phyloP scores from a whole-genome alignment of 2,888 invertebrate genomes.

The Pristionchus maxplancki region DNA sequence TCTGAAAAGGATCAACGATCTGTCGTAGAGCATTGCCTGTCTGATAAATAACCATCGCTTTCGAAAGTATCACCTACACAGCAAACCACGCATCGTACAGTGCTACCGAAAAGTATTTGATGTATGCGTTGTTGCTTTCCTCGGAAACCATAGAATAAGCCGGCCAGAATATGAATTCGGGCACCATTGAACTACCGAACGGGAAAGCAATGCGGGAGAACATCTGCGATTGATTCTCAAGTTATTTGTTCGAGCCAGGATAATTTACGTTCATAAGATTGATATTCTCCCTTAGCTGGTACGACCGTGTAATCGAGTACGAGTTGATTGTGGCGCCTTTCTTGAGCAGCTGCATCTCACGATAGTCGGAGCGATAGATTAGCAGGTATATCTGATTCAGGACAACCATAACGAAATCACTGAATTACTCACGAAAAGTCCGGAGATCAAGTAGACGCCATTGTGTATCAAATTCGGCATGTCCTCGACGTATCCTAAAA shows the following conservation, averaged over 20 bases:
- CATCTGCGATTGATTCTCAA: background rate
- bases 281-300: background rate
- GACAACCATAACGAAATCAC: too few species aligned
- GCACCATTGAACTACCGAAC: background rate
- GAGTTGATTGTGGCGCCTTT: background rate
- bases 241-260: background rate
- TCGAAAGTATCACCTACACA: background rate
- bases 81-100: background rate
- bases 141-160: background rate
- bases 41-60: too few species aligned
- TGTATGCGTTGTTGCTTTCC: background rate
- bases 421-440: background rate
- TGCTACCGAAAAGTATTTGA: background rate
- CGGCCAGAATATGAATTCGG: background rate
- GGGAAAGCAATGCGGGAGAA: background rate
- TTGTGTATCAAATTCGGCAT: background rate
- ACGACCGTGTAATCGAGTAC: background rate
- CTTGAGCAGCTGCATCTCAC: background rate
- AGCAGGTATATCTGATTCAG: background rate
- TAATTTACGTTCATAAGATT: background rate
- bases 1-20: background rate
- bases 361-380: background rate
- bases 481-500: background rate
- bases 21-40: too few species aligned
- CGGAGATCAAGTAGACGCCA: background rate